These are phyloP conservation scores for Pristionchus pacificus DNA, from an alignment of 1,140 invertebrate species.

Conservation along the genomic window DNA sequence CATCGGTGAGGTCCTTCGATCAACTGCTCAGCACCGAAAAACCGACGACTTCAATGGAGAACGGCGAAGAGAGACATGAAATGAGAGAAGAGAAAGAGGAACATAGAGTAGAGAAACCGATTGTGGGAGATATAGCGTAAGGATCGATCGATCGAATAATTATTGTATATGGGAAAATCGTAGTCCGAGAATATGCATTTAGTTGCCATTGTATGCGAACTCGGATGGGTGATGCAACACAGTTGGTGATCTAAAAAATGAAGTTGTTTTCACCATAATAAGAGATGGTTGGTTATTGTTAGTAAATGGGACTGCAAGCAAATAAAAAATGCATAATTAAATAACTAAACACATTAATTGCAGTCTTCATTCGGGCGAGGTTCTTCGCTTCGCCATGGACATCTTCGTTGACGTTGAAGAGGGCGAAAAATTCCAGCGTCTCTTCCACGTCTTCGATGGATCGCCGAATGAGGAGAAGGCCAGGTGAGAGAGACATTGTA, in stretches of 20 bases:
- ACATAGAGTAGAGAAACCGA: too few species aligned
- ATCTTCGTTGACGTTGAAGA: not conserved
- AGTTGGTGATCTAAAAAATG: too few species aligned
- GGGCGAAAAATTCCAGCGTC: not conserved
- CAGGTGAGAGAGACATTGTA: not conserved
- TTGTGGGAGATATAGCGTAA: not conserved
- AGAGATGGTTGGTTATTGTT: too few species aligned
- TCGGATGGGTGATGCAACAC: too few species aligned
- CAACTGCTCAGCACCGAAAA: not conserved
- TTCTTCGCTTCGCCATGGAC: not conserved
- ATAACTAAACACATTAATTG: not conserved
- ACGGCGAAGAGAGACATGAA: not conserved
- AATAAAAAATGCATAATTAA: too few species aligned
- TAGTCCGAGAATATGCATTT: too few species aligned
- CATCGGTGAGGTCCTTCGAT: not conserved
- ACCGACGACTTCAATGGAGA: not conserved
- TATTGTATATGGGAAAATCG: too few species aligned
- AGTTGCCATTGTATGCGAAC: too few species aligned
- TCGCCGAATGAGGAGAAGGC: not conserved
- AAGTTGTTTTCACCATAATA: too few species aligned
- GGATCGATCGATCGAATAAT: not conserved
- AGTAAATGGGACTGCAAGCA: too few species aligned
- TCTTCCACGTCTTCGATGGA: not conserved
- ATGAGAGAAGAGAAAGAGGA: not conserved
- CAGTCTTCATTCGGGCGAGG: not conserved